Evolutionary conservation across 64 coral and sea anemone species (phyloP).

Genomic region (Stichodactyla mertensii): DNA sequence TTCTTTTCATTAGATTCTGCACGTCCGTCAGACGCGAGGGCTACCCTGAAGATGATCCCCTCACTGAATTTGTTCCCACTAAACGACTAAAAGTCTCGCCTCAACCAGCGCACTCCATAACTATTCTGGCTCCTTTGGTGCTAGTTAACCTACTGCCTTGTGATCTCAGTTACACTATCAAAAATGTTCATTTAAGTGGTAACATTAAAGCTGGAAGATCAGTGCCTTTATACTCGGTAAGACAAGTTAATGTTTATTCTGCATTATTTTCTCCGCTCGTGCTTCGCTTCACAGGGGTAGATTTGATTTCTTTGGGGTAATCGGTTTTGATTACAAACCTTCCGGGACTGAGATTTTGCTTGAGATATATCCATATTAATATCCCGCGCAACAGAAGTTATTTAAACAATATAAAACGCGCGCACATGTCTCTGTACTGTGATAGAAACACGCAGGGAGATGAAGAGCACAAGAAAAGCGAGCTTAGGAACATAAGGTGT

Average conservation of each 20-base stretch:
- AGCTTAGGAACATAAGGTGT: no score
- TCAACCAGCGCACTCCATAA: conserved; percentile 83
- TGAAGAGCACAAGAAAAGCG: no score
- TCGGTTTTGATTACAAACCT: no score
- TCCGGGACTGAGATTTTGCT: no score
- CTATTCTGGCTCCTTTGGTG: conserved; percentile 78
- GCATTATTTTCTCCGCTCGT: no score
- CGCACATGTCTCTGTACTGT: no score
- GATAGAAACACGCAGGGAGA: no score
- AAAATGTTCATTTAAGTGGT: conserved; percentile 44
- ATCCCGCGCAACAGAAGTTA: no score
- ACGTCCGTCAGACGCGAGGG: conserved; percentile 79
- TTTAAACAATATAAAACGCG: no score
- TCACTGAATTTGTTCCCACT: conserved; percentile 35
- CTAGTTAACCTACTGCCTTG: conserved; percentile 85
- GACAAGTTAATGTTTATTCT: not conserved
- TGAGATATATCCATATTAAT: no score
- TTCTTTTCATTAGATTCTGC: conserved; percentile 63
- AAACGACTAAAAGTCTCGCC: conserved; percentile 42
- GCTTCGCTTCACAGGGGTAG: no score
- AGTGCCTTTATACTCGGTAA: conserved; percentile 77
- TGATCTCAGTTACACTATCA: conserved; percentile 80
- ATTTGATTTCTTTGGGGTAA: no score
- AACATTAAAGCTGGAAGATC: conserved; percentile 83
- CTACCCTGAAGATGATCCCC: conserved; percentile 62